Evolutionary conservation across 2,797 vertebrate genomes (phyloP).

Genomic region (Valencia hispanica): DNA sequence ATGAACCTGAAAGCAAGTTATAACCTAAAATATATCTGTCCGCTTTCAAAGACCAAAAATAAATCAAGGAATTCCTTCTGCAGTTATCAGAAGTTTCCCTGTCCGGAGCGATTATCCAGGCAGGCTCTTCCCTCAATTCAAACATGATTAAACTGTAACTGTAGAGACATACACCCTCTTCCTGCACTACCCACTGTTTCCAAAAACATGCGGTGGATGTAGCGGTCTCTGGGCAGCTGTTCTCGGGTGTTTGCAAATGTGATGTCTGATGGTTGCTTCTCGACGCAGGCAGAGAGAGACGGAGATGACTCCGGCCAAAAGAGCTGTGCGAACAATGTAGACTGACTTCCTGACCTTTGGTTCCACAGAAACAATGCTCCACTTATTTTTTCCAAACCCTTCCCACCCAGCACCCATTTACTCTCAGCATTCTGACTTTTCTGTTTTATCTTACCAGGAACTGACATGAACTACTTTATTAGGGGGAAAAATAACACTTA

Average conservation of each 20-base stretch:
- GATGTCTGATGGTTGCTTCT: constrained; percentile 18
- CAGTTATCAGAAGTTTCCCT: constrained; percentile 27
- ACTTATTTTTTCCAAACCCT: constrained; percentile 73
- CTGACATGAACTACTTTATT: constrained; percentile 49
- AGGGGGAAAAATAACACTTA: constrained; percentile 31
- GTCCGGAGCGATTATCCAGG: constrained; percentile 30
- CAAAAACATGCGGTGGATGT: constrained; percentile 50
- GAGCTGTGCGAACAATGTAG: constrained; percentile 74
- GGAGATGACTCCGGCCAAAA: constrained; percentile 58
- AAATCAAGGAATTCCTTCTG: constrained; percentile 24
- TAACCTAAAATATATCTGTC: constrained; percentile 26
- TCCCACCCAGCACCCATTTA: constrained; percentile 62
- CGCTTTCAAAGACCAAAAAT: constrained; percentile 20
- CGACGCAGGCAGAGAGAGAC: constrained; percentile 39
- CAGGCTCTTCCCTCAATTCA: constrained; percentile 43
- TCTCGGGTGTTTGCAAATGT: constrained; percentile 37
- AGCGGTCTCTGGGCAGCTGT: constrained; percentile 41
- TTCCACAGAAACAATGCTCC: constrained; percentile 76
- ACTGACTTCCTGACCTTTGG: constrained; percentile 78
- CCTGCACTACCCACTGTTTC: constrained; percentile 48
- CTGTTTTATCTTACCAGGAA: constrained; percentile 56
- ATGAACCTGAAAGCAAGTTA: not conserved
- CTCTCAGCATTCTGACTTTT: constrained; percentile 65
- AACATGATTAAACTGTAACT: constrained; percentile 47
- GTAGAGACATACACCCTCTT: constrained; percentile 48